These are phyloP conservation scores for Phrynocephalus versicolor DNA, from an alignment of 2,113 vertebrate genomes.

Conservation along the genomic window DNA sequence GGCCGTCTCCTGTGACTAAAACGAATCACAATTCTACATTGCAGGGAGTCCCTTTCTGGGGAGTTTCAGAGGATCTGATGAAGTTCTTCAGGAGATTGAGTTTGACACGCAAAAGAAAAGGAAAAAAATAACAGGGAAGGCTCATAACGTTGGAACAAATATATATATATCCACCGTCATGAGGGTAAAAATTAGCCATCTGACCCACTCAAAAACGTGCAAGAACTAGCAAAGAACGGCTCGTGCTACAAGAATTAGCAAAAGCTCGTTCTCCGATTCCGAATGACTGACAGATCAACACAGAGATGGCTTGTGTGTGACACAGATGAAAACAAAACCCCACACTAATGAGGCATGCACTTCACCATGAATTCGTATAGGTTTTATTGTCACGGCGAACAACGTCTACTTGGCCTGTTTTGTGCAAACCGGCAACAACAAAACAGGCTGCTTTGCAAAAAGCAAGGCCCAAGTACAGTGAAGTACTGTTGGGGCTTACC, in stretches of 20 bases:
- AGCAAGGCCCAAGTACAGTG: background rate
- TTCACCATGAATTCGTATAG: no score
- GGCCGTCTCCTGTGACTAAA: background rate
- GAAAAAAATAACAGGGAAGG: constrained; percentile 33
- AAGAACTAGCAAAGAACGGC: no score
- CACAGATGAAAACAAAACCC: no score
- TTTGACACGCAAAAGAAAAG: constrained; percentile 36
- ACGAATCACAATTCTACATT: constrained; percentile 52
- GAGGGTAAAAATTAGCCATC: constrained; percentile 48
- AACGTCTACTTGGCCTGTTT: background rate
- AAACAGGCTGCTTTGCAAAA: background rate
- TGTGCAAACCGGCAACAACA: background rate
- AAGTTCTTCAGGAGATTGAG: constrained; percentile 58
- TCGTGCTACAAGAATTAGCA: no score
- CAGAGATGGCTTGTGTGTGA: no score
- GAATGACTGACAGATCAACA: background rate
- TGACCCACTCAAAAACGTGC: constrained; percentile 33
- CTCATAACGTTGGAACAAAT: constrained; percentile 15
- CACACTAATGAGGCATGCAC: no score
- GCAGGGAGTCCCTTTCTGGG: constrained; percentile 52
- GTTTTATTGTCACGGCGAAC: no score
- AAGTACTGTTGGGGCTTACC: background rate
- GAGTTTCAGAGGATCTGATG: constrained; percentile 55
- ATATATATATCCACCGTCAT: constrained; percentile 5
- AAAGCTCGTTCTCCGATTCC: constrained; percentile 16